A percentile compares a stretch with the other conserved stretches of the same genome.
Evolutionary conservation across 2,797 vertebrate species (phyloP).

Genomic region (Peromyscus aztecus): DNA sequence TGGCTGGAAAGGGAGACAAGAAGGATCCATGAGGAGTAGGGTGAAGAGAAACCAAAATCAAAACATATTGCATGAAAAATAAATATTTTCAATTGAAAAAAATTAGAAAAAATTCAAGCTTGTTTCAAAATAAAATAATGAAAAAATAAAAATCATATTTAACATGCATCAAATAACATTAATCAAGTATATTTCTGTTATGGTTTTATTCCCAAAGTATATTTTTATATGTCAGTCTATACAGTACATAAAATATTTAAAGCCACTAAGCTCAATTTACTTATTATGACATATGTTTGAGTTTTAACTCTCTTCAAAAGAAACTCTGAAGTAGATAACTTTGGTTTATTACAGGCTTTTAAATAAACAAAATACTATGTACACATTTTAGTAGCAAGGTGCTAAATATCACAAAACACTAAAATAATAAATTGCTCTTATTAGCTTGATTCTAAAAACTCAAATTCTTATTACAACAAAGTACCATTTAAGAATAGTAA

Average conservation of each 20-base stretch:
- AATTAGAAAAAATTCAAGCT: neutral
- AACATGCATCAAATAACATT: neutral
- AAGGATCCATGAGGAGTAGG: neutral
- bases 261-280: neutral
- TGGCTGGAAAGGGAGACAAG: no score
- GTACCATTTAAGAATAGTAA: constrained; percentile 3
- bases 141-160: neutral
- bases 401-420: constrained; percentile 19
- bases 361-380: constrained; percentile 60
- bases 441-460: constrained; percentile 40
- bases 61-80: neutral
- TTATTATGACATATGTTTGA: constrained; percentile 23
- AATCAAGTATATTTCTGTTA: neutral
- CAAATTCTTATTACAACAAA: constrained; percentile 43
- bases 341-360: constrained; percentile 33
- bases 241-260: constrained; percentile 46
- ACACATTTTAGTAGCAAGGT: constrained; percentile 7
- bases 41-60: neutral
- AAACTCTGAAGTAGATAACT: constrained; percentile 26
- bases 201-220: neutral
- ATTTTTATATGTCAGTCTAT: neutral
- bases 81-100: neutral
- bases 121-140: neutral
- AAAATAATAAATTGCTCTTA: constrained; percentile 50
- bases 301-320: neutral